These are phyloP conservation scores for Polydrusus tereticollis DNA, from an alignment of 2,888 invertebrate species.

Conservation along the genomic window DNA sequence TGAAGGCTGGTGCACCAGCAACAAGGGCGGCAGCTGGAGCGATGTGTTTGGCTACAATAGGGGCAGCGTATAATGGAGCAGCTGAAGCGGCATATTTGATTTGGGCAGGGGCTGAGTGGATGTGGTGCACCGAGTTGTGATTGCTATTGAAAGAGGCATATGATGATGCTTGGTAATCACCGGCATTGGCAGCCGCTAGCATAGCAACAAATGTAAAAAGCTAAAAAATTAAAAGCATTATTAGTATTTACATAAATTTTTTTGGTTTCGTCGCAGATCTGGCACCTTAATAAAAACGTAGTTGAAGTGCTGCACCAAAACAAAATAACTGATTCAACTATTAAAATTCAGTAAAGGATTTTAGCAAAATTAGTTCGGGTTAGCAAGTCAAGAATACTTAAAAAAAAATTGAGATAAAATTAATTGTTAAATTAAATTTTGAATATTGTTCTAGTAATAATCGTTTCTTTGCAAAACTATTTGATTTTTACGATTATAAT, in stretches of 20 bases:
- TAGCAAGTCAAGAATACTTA: no score
- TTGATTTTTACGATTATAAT: no score
- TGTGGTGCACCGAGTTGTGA: conserved; percentile 51
- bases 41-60: conserved; percentile 31
- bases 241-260: neutral
- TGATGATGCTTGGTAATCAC: conserved; percentile 45
- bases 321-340: no score
- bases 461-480: no score
- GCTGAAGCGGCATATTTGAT: conserved; percentile 16
- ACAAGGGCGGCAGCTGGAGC: conserved; percentile 27
- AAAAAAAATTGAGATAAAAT: no score
- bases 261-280: no score
- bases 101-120: conserved; percentile 36
- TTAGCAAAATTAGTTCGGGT: no score
- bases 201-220: conserved; percentile 48
- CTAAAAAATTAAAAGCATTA: conserved; percentile 32
- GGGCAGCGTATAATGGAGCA: conserved; percentile 23
- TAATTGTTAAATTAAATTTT: no score
- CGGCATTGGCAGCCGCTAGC: conserved; percentile 47
- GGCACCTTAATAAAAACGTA: neutral
- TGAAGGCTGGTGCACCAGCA: conserved; percentile 26
- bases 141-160: conserved; percentile 52
- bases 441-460: no score
- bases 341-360: no score
- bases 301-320: no score